Conservation (phyloP, 2,888 invertebrate genomes). For the Escarpia spicata region DNA sequence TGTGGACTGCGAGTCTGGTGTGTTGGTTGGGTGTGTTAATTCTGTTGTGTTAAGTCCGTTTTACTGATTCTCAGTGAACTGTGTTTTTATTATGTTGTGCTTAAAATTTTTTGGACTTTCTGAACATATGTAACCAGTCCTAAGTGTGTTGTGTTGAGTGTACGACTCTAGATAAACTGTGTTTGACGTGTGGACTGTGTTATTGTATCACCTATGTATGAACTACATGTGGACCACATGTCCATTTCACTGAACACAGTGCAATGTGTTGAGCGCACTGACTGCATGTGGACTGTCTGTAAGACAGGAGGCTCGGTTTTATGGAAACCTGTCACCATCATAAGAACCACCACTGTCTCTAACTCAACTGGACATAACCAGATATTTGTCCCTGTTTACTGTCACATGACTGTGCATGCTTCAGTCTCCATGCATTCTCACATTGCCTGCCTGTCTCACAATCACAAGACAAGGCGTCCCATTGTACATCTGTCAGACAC, state of each 20-base stretch:
- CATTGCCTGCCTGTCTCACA: neutral
- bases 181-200: neutral
- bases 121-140: neutral
- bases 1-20: too few species aligned
- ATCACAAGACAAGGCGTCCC: neutral
- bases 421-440: neutral
- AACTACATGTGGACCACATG: too few species aligned
- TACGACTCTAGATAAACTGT: neutral
- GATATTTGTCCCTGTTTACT: neutral
- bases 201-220: too few species aligned
- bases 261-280: neutral
- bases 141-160: neutral
- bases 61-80: too few species aligned
- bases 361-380: neutral
- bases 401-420: neutral
- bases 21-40: too few species aligned
- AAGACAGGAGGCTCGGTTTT: neutral
- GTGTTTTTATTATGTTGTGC: too few species aligned
- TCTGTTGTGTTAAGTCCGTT: too few species aligned
- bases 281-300: neutral
- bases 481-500: neutral
- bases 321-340: neutral
- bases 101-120: too few species aligned
- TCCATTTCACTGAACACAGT: too few species aligned
- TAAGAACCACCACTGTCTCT: neutral